Base-by-base conservation (phyloP, 2,888 invertebrate genomes). In the Stenodera caucasica region DNA sequence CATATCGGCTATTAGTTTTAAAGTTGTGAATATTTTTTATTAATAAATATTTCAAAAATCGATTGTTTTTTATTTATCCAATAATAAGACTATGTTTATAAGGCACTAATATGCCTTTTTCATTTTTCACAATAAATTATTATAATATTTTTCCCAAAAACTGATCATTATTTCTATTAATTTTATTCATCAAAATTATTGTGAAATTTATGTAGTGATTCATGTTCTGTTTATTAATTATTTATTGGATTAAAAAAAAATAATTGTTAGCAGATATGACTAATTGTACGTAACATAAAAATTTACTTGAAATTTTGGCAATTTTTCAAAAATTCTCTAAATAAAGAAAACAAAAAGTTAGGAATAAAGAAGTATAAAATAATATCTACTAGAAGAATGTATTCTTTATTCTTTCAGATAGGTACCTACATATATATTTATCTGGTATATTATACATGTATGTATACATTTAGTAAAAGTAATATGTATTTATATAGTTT, bases 1-100 rank as follows among this genome's bases (percentile, higher is more conserved):
- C 75, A 75, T 58, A 64, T 71, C 61, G 67, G 67, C 12, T 71
- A 71, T 60, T 71, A 65, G 58, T 37, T 54, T 0, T 26, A 2
- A n/a, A n/a, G 21, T 37, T 57, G 12, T 23, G 35, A 57, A 23
- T 14, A 9, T 51, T 6, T 50, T 33, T 35, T 51, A 57, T 35
- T 21, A 53, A 32, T 53, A 45, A 45, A 45, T 11, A 26, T 26
- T 26, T 26, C 26, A 26, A 5, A 2, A 4, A 5, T 26, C 26
- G n/a, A n/a, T 26, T 26, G 26, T 4, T 26, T 26, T 26, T 26
- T 4, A 26, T 26, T 26, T 26, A 4, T 26, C 26, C 2, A 26
- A 26, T 5, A 26, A 26, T 5, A n/a, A n/a, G n/a, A n/a, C n/a
- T n/a, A n/a, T n/a, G n/a, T n/a, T n/a, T n/a, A n/a, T n/a, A n/a